These are phyloP conservation scores for Trichacis sp. DNA, from an alignment of 2,888 invertebrate genomes.

Conservation along the genomic window DNA sequence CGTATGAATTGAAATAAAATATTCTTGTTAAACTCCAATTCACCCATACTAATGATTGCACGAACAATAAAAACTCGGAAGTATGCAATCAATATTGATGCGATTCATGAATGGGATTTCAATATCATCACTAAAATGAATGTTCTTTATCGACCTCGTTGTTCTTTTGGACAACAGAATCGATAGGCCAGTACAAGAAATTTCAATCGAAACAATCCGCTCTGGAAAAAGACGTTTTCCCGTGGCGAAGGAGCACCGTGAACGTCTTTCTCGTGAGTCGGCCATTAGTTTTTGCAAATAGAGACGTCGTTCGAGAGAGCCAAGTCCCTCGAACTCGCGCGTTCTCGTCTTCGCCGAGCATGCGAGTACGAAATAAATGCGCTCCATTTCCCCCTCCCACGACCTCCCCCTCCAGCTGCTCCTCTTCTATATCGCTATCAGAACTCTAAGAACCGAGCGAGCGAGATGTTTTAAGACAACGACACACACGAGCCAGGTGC, in stretches of 20 bases:
- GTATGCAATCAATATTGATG: too few species aligned
- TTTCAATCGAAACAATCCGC: not conserved
- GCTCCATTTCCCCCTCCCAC: not conserved
- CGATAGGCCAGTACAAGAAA: too few species aligned
- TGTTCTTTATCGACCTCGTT: too few species aligned
- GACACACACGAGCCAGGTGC: conserved; percentile 58
- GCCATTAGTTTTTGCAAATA: conserved; percentile 42
- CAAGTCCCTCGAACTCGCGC: too few species aligned
- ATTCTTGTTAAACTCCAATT: too few species aligned
- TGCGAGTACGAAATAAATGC: conserved; percentile 13
- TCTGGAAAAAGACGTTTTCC: conserved; percentile 17
- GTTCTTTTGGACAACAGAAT: too few species aligned
- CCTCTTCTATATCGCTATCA: conserved; percentile 28
- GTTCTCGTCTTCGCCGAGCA: conserved; percentile 8
- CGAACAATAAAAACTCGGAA: too few species aligned
- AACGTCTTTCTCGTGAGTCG: conserved; percentile 25
- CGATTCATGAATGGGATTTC: too few species aligned
- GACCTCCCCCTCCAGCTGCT: not conserved
- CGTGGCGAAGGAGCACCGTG: not conserved
- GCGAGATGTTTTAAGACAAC: conserved; percentile 45
- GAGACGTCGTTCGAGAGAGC: conserved; percentile 26
- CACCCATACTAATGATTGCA: too few species aligned
- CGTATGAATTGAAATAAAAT: too few species aligned
- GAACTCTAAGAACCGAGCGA: conserved; percentile 45
- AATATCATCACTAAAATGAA: too few species aligned